Conservation (phyloP, 2,113 vertebrate species). For the Oplegnathus fasciatus region DNA sequence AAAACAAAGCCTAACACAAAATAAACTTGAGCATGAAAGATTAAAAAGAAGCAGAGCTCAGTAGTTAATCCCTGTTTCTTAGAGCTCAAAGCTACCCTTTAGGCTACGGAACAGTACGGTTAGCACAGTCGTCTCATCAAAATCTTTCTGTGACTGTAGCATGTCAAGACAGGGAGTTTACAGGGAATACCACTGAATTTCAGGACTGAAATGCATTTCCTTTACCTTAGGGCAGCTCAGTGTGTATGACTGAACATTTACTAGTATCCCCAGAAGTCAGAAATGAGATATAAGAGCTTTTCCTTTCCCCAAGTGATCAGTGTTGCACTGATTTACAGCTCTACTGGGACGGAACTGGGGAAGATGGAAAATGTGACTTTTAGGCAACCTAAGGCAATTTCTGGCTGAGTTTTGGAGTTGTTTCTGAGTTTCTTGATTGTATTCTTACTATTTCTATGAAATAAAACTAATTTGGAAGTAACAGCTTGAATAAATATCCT, state of each 20-base stretch:
- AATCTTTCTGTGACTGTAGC: conserved; percentile 41
- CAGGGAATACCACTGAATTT: conserved; percentile 38
- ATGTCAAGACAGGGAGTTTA: conserved; percentile 54
- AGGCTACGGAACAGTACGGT: conserved; percentile 58
- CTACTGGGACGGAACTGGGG: conserved; percentile 35
- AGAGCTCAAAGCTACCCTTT: conserved; percentile 67
- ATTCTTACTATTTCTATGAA: conserved; percentile 10
- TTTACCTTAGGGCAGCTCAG: conserved; percentile 52
- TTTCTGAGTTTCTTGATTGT: conserved; percentile 26
- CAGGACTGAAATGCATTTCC: conserved; percentile 38
- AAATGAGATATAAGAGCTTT: conserved; percentile 55
- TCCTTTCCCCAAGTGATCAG: conserved; percentile 45
- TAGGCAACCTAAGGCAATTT: conserved; percentile 43
- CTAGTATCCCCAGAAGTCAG: conserved; percentile 47
- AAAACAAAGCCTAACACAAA: conserved; percentile 75
- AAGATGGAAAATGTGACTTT: conserved; percentile 50
- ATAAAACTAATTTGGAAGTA: conserved; percentile 11
- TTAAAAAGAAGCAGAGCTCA: conserved; percentile 56
- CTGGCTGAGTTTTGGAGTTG: conserved; percentile 1
- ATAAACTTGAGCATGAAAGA: conserved; percentile 74
- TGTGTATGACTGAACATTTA: conserved; percentile 50
- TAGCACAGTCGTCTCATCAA: conserved; percentile 43
- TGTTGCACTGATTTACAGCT: conserved; percentile 49
- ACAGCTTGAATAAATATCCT: conserved; percentile 4
- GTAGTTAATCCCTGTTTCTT: conserved; percentile 70